phyloP scores from a whole-genome alignment of 2,797 vertebrate genomes.

The Paramormyrops hopkinsi region DNA sequence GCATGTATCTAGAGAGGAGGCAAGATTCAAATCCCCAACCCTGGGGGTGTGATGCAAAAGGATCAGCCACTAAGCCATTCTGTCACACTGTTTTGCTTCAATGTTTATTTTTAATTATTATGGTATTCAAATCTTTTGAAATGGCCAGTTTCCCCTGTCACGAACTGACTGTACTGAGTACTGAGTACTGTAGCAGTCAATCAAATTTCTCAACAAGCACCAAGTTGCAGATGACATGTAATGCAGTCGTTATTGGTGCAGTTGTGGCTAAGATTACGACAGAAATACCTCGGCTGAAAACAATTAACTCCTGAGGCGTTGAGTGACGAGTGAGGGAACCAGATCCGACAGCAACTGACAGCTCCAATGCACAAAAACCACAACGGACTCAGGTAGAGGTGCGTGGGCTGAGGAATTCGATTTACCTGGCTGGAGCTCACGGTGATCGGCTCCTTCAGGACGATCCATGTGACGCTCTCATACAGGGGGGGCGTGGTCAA shows the following conservation, averaged over 20 bases:
- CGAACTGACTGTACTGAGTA: neutral
- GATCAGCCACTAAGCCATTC: neutral
- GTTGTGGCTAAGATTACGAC: neutral
- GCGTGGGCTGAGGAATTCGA: neutral
- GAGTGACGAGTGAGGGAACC: neutral
- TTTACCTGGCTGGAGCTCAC: slow-evolving; percentile 79
- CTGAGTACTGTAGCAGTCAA: neutral
- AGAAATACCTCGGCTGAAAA: neutral
- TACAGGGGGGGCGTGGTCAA: slow-evolving; percentile 87
- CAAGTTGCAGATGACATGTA: neutral
- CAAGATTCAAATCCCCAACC: neutral
- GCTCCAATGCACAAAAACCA: neutral
- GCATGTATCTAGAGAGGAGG: neutral
- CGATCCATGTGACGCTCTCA: slow-evolving; percentile 90
- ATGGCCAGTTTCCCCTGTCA: neutral
- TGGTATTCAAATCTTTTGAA: neutral
- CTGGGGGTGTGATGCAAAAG: neutral
- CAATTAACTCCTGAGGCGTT: neutral
- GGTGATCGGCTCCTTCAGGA: slow-evolving; percentile 81
- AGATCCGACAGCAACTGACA: neutral
- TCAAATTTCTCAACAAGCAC: neutral
- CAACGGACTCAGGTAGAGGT: neutral
- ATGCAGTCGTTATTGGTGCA: neutral
- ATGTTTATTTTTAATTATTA: neutral
- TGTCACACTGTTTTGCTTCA: neutral